These are phyloP conservation scores for Brachionus koreanus DNA, from an alignment of 1,140 invertebrate species.

Conservation along the genomic window DNA sequence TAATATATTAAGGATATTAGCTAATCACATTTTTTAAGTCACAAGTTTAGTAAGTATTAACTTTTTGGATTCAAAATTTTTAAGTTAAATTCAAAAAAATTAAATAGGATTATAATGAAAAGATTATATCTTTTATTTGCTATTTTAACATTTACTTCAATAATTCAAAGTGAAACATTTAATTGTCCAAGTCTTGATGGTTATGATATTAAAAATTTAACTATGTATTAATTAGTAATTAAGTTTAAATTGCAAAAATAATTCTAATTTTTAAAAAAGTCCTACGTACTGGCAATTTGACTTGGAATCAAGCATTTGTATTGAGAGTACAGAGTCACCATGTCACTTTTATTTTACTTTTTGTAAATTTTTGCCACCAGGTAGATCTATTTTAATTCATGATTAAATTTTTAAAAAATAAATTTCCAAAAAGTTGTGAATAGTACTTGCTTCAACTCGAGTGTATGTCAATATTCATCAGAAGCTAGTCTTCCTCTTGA, in stretches of 20 bases:
- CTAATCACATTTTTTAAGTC: background rate
- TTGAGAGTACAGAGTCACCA: background rate
- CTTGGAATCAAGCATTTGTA: background rate
- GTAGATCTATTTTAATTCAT: background rate
- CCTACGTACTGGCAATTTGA: conserved; percentile 16
- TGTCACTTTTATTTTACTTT: conserved; percentile 43
- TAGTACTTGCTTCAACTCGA: background rate
- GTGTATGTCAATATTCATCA: conserved; percentile 9
- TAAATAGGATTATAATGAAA: too few species aligned
- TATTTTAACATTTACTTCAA: background rate
- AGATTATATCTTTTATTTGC: background rate
- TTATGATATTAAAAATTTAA: conserved; percentile 39
- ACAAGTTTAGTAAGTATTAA: background rate
- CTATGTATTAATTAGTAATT: background rate
- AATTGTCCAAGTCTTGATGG: conserved; percentile 16
- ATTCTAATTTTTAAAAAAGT: background rate
- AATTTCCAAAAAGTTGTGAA: background rate
- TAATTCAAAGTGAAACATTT: background rate
- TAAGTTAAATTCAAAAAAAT: background rate
- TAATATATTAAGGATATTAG: too few species aligned
- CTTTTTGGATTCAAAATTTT: background rate
- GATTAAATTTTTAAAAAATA: background rate
- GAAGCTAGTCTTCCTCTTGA: background rate
- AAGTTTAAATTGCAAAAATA: background rate
- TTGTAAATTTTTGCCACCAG: conserved; percentile 27